These are phyloP conservation scores for Zingel zingel DNA, from an alignment of 2,113 vertebrate species.

Conservation along the genomic window DNA sequence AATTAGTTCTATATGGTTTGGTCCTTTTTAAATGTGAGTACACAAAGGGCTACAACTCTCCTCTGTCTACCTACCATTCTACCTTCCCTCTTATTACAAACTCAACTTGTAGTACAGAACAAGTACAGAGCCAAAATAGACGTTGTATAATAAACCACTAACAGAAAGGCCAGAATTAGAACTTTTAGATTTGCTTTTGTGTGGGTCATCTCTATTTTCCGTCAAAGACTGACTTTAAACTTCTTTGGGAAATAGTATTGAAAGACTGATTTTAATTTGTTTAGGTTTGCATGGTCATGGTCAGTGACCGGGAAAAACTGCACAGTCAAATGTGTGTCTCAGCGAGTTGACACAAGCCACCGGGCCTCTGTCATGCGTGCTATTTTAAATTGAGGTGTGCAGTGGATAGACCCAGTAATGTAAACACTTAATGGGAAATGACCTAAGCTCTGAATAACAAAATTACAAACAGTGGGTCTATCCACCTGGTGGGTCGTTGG, in stretches of 20 bases:
- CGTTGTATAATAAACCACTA: background rate
- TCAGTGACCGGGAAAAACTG: conserved; percentile 62
- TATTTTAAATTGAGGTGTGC: conserved; percentile 46
- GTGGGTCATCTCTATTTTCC: background rate
- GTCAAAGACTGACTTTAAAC: background rate
- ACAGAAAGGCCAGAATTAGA: background rate
- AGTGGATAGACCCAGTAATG: conserved; percentile 11
- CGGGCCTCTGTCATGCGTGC: conserved; percentile 41
- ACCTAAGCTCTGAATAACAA: conserved; percentile 38
- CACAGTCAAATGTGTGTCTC: conserved; percentile 47
- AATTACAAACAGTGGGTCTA: conserved; percentile 7
- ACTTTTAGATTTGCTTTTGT: too few relatives aligned
- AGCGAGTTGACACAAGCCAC: conserved; percentile 36
- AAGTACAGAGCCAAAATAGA: background rate
- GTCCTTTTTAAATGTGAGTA: background rate
- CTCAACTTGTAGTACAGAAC: too few relatives aligned
- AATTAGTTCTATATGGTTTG: background rate
- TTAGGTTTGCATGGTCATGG: conserved; percentile 41
- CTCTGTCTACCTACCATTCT: too few relatives aligned
- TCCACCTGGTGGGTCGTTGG: background rate
- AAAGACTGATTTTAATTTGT: conserved; percentile 44
- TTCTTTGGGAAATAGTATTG: background rate
- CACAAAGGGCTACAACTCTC: background rate
- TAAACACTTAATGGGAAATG: conserved; percentile 57
- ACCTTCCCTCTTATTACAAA: background rate